Evolutionary conservation across 2,888 invertebrate species (phyloP).

Genomic region (Ochropacha duplaris): DNA sequence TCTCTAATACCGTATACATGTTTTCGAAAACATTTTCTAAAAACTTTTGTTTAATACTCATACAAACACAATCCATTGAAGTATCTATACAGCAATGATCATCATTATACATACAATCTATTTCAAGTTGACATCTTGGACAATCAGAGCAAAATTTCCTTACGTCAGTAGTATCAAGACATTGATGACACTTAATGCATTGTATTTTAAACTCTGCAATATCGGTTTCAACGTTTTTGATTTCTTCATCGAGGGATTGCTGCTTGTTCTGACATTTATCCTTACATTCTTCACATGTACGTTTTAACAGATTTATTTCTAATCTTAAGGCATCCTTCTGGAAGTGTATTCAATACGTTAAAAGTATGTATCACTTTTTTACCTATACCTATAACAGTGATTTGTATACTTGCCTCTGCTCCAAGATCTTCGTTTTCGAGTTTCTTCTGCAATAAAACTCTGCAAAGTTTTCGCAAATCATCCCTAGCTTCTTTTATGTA

Average conservation of each 20-base stretch:
- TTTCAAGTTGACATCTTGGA: constrained; percentile 54
- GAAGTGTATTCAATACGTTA: constrained; percentile 21
- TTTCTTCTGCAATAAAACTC: constrained; percentile 58
- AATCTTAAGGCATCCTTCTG: constrained; percentile 55
- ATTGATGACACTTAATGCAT: constrained; percentile 57
- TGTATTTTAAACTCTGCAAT: constrained; percentile 41
- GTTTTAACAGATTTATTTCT: constrained; percentile 56
- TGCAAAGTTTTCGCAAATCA: constrained; percentile 63
- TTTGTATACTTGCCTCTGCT: constrained; percentile 51
- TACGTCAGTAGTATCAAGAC: constrained; percentile 56
- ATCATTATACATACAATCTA: constrained; percentile 48
- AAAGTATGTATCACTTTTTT: no score
- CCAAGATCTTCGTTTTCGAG: constrained; percentile 64
- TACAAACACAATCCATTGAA: constrained; percentile 62
- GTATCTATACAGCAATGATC: constrained; percentile 49
- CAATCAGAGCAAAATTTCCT: constrained; percentile 65
- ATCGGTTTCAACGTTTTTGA: constrained; percentile 45
- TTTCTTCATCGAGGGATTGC: constrained; percentile 44
- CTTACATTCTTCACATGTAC: constrained; percentile 50
- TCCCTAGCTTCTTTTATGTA: constrained; percentile 62
- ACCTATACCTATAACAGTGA: not conserved
- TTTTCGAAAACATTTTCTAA: constrained; percentile 74
- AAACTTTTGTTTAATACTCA: constrained; percentile 60
- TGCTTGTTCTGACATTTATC: constrained; percentile 59
- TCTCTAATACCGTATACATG: constrained; percentile 68